Evolutionary conservation across 2,113 vertebrate genomes (phyloP), one percentile per base, ranked within the genome.

Genomic region (Sinocyclocheilus maitianheensis): DNA sequence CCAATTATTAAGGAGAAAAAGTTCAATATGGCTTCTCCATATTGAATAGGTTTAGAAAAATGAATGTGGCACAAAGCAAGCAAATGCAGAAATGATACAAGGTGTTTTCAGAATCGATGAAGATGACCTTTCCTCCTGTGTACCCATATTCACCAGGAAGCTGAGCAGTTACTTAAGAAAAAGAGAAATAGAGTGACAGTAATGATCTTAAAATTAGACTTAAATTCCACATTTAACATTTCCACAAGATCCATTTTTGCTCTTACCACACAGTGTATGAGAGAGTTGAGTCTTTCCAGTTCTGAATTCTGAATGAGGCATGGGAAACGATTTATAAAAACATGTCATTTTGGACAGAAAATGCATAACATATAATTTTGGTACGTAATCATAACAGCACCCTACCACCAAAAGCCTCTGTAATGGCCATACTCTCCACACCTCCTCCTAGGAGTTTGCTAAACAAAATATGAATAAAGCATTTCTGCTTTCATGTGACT

Each of bases 381-480:
- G 77, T 48, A 40, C 1, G 51, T 22, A 71, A 81, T 14, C 26
- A 74, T 55, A 81, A 86, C 1, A 84, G 3, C 48, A 84, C 34
- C 94, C 93, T 90, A 99, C 98, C 98, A 94, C 98, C 98, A 94
- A 99, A 99, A 75, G 97, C 97, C 90, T 99, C 98, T 55, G 98
- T 99, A 90, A 99, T 99, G 74, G 98, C 97, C 98, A 99, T 99
- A 86, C 98, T 99, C 94, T 99, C 97, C 85, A 99, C 94, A 74
- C 98, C 98, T 88, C 98, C 98, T 89, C 98, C 98, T 78, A 99
- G 89, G 84, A 99, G 96, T 93, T 99, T 99, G 90, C 98, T 99
- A 90, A 77, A 95, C 43, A 53, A 89, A 46, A 77, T 65, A 62
- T 53, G 65, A 55, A 20, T 9, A 62, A 26, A 72, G 37, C 9